Evolutionary conservation across 1,140 invertebrate genomes (phyloP), one percentile per base, ranked within the genome.

Genomic region (Formica exsecta): DNA sequence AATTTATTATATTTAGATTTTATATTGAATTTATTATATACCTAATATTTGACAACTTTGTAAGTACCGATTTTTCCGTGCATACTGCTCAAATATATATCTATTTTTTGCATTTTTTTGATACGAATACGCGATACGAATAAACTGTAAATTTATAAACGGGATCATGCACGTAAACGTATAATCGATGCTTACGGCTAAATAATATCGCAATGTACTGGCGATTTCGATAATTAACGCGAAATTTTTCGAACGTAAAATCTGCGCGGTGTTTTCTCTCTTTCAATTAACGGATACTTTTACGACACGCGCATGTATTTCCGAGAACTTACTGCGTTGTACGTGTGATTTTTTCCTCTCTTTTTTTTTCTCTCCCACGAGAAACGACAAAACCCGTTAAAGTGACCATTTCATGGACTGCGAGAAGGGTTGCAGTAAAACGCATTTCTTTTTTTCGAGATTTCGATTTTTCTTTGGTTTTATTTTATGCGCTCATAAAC

Each of bases 371-470:
- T n/a, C 68, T 51, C 11, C 5, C 4, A 19, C 66, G 54, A 64
- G 22, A 70, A 19, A 36, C 13, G 29, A 38, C 29, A 22, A 71
- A 81, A 59, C 22, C 38, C 32, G 32, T 80, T 36, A 29, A 81
- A 59, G 7, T 13, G 22, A 71, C 65, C 44, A 57, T 71, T 71
- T 80, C 77, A 48, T 59, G 48, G n/a, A 29, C 3, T 13, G 6
- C 44, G 25, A 68, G 22, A n/a, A 81, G 25, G 48, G 25, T 22
- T 68, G 77, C 13, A 59, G 65, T 81, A 81, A 80, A 81, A 81
- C n/a, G 32, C 32, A 51, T 71, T 59, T 81, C 41, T 77, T 59
- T 81, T 70, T 81, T 77, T 48, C 59, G 25, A 65, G 25, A 77
- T 48, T 65, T 81, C 48, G 8, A 25, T 29, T 44, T 19, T 70